These are phyloP conservation scores for Cyprinodon diabolis DNA, from an alignment of 2,797 vertebrate genomes.

Conservation along the genomic window DNA sequence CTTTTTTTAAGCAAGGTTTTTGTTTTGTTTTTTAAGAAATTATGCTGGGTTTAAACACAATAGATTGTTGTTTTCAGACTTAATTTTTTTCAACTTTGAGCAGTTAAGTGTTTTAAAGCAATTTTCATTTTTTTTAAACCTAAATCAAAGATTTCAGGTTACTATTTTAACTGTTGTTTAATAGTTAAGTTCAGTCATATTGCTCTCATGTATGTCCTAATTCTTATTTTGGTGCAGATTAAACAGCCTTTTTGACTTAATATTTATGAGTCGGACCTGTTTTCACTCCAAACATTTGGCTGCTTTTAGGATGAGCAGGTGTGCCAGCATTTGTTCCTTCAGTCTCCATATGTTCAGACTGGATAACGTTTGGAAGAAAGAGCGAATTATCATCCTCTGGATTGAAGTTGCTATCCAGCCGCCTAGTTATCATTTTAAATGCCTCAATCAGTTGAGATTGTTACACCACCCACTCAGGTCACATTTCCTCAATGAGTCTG, in stretches of 20 bases:
- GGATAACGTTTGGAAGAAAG: slow-evolving; percentile 6
- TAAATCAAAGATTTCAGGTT: too few species aligned
- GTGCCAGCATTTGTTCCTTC: slow-evolving; percentile 18
- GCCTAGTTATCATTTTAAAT: slow-evolving; percentile 3
- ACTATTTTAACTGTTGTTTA: background rate
- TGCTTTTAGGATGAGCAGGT: slow-evolving; percentile 52
- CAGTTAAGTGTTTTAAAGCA: background rate
- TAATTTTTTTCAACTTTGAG: background rate
- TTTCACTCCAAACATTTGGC: slow-evolving; percentile 23
- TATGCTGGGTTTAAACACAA: background rate
- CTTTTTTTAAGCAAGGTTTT: background rate
- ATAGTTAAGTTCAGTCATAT: too few species aligned
- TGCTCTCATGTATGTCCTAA: background rate
- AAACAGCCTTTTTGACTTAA: slow-evolving; percentile 16
- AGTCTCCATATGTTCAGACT: slow-evolving; percentile 45
- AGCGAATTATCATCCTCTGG: slow-evolving; percentile 3
- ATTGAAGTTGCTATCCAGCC: background rate
- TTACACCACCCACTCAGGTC: background rate
- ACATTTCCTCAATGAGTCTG: slow-evolving; percentile 14
- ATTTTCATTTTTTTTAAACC: too few species aligned
- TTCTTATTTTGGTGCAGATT: background rate
- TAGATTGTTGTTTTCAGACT: background rate
- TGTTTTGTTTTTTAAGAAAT: background rate
- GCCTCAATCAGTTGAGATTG: background rate
- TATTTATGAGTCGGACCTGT: slow-evolving; percentile 29